Evolutionary conservation across 2,888 invertebrate species (phyloP), one percentile per base, ranked within the genome.

Genomic region (Platycheirus albimanus): DNA sequence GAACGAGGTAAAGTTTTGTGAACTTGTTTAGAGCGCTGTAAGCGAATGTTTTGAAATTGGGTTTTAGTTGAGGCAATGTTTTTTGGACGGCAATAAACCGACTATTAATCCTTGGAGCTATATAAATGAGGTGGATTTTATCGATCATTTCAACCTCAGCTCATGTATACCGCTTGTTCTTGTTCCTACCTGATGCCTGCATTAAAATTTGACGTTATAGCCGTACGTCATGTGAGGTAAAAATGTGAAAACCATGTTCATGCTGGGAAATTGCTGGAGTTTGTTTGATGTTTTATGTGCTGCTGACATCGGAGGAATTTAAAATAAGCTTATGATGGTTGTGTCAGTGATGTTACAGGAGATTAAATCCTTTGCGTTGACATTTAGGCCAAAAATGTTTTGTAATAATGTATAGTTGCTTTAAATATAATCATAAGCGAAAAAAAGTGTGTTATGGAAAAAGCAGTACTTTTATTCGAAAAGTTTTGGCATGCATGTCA

Each of bases 71-170:
- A 28, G 28, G 15, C 10, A 41, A 45, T 69, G 61, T 54, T 54
- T n/a, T 61, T 51, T 47, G 15, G 51, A 33, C 5, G 28, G 11
- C 24, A 10, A 33, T 13, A 6, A 13, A 69, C 47, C 43, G 47
- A 56, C 75, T 79, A 52, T 69, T 69, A 79, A 69, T 79, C 69
- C 79, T 38, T 56, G 43, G 24, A 56, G 56, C 54, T 54, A 41
- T 54, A 41, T 36, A 58, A 45, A 63, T 19, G 74, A 63, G 67
- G 47, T 74, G 66, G 45, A 52, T 54, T 36, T 24, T 74, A 69
- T 75, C 54, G 74, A 79, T 56, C 54, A 63, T 38, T 61, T 8
- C 3, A 13, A 51, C 3, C 3, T 3, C 3, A 24, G 24, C 3
- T n/a, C n/a, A n/a, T n/a, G n/a, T n/a, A n/a, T n/a, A n/a, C n/a